Evolutionary conservation across 2,888 invertebrate species (phyloP).

Genomic region (Eristalinus aeneus): DNA sequence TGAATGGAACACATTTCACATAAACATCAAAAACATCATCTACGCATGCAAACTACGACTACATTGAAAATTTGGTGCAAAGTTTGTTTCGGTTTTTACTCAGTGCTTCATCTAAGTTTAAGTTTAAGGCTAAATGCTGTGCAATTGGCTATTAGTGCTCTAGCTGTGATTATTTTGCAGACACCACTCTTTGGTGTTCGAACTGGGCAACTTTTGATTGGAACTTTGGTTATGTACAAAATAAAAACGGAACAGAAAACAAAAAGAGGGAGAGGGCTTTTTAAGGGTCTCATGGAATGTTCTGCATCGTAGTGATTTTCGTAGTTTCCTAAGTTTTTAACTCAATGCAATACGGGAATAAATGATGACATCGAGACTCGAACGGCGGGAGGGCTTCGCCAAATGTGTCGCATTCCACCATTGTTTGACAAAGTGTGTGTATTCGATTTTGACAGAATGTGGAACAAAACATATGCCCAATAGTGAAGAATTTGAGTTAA

Average conservation of each 20-base stretch:
- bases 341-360: no score
- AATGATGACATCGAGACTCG: no score
- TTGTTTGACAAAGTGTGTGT: no score
- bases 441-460: no score
- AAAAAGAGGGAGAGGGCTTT: no score
- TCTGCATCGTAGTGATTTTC: no score
- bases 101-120: conserved; percentile 56
- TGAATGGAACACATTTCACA: background rate
- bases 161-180: background rate
- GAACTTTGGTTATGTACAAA: background rate
- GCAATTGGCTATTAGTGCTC: conserved; percentile 42
- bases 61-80: conserved; percentile 69
- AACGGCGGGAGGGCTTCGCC: no score
- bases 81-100: conserved; percentile 73
- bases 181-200: background rate
- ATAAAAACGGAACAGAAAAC: background rate
- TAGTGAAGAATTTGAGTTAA: no score
- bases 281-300: background rate
- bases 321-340: no score
- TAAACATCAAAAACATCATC: conserved; percentile 52
- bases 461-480: no score
- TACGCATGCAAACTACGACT: conserved; percentile 29
- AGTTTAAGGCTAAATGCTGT: conserved; percentile 47
- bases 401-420: no score
- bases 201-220: conserved; percentile 28